Evolutionary conservation across 2,113 vertebrate species (phyloP).

Genomic region (Peromyscus polionotus): DNA sequence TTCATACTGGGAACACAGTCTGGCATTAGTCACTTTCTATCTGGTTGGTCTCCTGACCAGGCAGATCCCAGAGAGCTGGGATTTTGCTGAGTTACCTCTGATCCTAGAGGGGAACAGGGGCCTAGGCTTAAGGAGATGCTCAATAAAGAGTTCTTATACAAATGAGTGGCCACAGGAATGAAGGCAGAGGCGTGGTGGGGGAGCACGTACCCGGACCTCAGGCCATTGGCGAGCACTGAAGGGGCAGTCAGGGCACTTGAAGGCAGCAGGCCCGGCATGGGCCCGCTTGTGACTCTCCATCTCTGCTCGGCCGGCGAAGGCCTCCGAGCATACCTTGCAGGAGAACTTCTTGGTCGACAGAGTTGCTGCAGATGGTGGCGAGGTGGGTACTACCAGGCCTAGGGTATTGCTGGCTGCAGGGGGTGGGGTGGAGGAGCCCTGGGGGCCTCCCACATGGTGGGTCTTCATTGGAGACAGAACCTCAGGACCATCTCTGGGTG

Average conservation of each 20-base stretch:
- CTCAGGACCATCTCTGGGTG: slow-evolving; percentile 80
- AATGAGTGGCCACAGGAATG: background rate
- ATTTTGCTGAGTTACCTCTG: slow-evolving; percentile 1
- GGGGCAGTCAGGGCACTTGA: slow-evolving; percentile 97
- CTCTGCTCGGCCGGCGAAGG: slow-evolving; percentile 96
- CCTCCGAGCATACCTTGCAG: slow-evolving; percentile 96
- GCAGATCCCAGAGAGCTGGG: background rate
- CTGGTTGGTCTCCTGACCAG: background rate
- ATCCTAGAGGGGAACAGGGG: background rate
- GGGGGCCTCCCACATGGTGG: background rate
- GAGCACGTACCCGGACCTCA: slow-evolving; percentile 92
- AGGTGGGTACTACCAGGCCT: slow-evolving; percentile 54
- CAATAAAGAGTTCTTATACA: background rate
- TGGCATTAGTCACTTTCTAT: background rate
- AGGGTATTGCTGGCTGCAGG: slow-evolving; percentile 70
- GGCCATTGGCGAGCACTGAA: slow-evolving; percentile 95
- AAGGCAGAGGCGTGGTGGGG: background rate
- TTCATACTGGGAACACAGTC: background rate
- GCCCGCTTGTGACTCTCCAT: slow-evolving; percentile 99
- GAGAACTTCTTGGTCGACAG: slow-evolving; percentile 93
- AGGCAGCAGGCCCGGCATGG: slow-evolving; percentile 93
- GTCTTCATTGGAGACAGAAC: slow-evolving; percentile 66
- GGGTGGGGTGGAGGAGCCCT: slow-evolving; percentile 84
- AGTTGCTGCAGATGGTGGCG: slow-evolving; percentile 61
- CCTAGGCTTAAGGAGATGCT: background rate